Evolutionary conservation across 2,797 vertebrate species (phyloP).

Genomic region (Pangasius macronema): DNA sequence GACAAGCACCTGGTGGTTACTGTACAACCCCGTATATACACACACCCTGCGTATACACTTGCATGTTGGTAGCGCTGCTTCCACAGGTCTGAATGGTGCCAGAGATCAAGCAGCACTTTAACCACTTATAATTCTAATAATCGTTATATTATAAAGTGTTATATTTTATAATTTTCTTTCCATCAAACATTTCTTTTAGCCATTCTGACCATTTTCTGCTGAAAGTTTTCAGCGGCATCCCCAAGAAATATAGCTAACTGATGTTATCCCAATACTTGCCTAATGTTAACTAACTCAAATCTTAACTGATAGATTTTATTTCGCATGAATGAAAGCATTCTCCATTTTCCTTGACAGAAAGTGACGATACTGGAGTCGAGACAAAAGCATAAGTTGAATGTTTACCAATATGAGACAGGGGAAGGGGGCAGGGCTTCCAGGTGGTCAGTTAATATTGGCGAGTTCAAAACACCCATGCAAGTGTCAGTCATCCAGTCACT

Average conservation of each 20-base stretch:
- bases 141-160: background rate
- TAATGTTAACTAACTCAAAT: too few relatives aligned
- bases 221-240: background rate
- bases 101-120: background rate
- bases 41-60: too few relatives aligned
- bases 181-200: background rate
- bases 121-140: background rate
- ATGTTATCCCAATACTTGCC: background rate
- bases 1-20: background rate
- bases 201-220: too few relatives aligned
- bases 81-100: background rate
- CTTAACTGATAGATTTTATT: background rate
- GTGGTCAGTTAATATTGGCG: background rate
- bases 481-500: background rate
- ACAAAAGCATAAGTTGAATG: background rate
- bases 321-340: too few relatives aligned
- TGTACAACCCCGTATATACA: background rate
- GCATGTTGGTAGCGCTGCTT: too few relatives aligned
- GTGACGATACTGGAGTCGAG: background rate
- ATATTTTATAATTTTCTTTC: background rate
- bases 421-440: background rate
- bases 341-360: too few relatives aligned
- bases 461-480: background rate
- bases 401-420: background rate
- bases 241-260: background rate